phyloP scores from a whole-genome alignment of 2,797 vertebrate species.

The Strix occidentalis region DNA sequence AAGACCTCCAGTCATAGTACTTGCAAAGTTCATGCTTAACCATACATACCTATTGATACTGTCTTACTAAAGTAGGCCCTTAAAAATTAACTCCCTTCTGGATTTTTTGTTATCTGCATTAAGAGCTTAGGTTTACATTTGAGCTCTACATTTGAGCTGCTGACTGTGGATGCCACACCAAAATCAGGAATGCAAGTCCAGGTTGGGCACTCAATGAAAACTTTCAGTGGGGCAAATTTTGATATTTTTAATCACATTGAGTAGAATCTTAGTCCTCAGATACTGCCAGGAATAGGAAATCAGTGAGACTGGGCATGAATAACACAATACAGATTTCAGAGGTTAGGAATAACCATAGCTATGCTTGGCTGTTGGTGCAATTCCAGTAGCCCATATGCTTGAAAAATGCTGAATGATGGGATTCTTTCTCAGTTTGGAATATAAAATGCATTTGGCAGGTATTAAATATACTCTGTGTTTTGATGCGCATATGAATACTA shows the following conservation, averaged over 20 bases:
- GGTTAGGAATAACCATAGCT: neutral
- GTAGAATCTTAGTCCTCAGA: neutral
- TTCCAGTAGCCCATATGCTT: neutral
- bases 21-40: neutral
- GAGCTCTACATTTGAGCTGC: neutral
- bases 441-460: neutral
- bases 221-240: neutral
- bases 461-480: neutral
- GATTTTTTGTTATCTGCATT: neutral
- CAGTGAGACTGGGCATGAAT: neutral
- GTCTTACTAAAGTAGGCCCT: neutral
- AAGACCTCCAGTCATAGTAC: neutral
- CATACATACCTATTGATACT: neutral
- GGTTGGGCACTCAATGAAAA: neutral
- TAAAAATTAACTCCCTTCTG: neutral
- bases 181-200: neutral
- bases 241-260: neutral
- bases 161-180: neutral
- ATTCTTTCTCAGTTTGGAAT: neutral
- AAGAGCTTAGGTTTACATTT: neutral
- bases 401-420: neutral
- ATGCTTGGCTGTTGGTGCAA: neutral
- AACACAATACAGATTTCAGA: neutral
- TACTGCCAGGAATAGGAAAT: neutral
- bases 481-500: neutral